Conservation (phyloP, 2,888 invertebrate genomes). For the Patella ulyssiponensis region DNA sequence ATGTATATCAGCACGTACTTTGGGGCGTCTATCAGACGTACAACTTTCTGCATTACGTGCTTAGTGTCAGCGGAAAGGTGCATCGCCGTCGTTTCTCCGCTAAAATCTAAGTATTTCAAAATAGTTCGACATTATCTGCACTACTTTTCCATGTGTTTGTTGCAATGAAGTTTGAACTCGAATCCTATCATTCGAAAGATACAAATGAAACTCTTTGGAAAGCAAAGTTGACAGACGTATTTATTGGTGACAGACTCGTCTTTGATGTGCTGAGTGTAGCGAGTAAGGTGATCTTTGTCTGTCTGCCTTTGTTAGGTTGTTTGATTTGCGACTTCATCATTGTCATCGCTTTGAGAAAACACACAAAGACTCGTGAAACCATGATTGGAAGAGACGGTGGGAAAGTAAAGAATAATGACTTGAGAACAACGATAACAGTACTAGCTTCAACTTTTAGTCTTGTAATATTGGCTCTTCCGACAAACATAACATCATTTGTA, state of each 20-base stretch:
- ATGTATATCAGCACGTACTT: neutral
- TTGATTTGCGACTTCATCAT: neutral
- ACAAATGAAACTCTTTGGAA: neutral
- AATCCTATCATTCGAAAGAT: neutral
- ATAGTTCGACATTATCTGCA: neutral
- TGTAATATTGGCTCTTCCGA: neutral
- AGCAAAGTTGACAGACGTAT: neutral
- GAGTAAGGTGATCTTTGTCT: neutral
- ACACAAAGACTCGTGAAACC: neutral
- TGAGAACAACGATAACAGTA: neutral
- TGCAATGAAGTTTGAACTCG: neutral
- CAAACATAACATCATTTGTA: neutral
- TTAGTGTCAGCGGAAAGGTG: neutral
- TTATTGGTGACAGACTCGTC: neutral
- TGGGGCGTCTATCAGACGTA: neutral
- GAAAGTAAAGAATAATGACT: neutral
- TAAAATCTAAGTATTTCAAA: neutral
- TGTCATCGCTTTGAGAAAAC: neutral
- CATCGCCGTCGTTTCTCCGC: slow-evolving; percentile 9
- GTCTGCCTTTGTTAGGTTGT: neutral
- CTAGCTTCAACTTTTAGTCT: neutral
- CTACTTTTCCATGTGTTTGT: neutral
- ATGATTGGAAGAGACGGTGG: neutral
- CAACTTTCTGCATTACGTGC: neutral
- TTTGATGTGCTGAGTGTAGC: neutral